A percentile compares a stretch with the other conserved stretches of the same genome.
These are phyloP conservation scores for Dendrocincla tyrannina DNA, from an alignment of 2,797 vertebrate genomes.

Conservation along the genomic window DNA sequence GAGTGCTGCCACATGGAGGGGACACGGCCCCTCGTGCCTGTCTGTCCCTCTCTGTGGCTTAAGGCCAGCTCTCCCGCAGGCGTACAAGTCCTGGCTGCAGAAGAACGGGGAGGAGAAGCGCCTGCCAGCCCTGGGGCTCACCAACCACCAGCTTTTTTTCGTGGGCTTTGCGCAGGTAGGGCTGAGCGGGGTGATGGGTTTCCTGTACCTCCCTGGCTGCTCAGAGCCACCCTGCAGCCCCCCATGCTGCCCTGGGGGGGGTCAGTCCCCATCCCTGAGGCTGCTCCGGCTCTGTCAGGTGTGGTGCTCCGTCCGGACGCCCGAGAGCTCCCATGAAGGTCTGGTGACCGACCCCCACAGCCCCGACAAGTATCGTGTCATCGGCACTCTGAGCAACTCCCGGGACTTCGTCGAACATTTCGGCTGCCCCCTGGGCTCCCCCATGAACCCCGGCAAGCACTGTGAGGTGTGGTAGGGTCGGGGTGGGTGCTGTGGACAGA, in stretches of 20 bases:
- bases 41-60: background rate
- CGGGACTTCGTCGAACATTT: constrained; percentile 92
- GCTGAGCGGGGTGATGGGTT: fast-evolving
- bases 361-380: constrained; percentile 91
- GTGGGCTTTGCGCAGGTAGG: constrained; percentile 95
- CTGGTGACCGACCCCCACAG: constrained; percentile 96
- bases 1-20: constrained; percentile 25
- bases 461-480: constrained; percentile 93
- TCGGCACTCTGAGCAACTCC: constrained; percentile 95
- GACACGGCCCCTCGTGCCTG: fast-evolving
- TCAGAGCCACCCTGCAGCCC: background rate
- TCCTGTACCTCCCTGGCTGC: background rate
- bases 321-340: constrained; percentile 95
- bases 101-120: constrained; percentile 88
- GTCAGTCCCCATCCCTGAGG: background rate
- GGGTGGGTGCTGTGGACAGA: background rate
- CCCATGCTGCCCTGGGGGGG: fast-evolving
- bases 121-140: constrained; percentile 91
- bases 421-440: constrained; percentile 84
- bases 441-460: constrained; percentile 92
- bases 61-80: constrained; percentile 72
- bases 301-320: constrained; percentile 95
- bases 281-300: constrained; percentile 74
- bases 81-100: constrained; percentile 88
- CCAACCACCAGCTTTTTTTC: constrained; percentile 96